Base-by-base conservation (phyloP, 2,888 invertebrate species). In the Hypomecis atomaria region DNA sequence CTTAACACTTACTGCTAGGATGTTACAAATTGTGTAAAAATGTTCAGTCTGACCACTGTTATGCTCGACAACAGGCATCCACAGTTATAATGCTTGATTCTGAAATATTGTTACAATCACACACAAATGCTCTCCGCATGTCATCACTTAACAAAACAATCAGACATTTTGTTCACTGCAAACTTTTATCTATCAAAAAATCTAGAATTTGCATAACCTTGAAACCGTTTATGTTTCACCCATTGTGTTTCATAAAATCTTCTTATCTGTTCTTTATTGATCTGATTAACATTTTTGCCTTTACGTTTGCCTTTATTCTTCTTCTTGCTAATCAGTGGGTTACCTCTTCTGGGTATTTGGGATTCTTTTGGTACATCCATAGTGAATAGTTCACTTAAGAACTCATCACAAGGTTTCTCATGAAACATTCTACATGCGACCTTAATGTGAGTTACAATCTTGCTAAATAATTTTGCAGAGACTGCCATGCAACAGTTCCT, bases 401-500 rank as follows among this genome's bases (percentile, higher is more conserved):
- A 82, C 40, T 68, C 63, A 10, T 70, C 58, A 0, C 66, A 48
- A 7, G 62, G 64, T 0, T 73, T 62, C 13, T 73, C 72, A 6
- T 76, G 71, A 68, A 76, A 84, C 52, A 71, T 67, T 38, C 66
- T 71, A 0, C 78, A 75, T 6, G 78, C 82, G 47, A 74, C 71
- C 56, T 72, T 65, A 34, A 86, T 70, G 52, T 78, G 71, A 0
- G 52, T 9, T 1, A 71, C 42, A 7, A 85, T 70, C 60, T 61
- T 77, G 0, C 45, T 50, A 0, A 72, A 71, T 11, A 86, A 44
- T 50, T 71, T 80, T 0, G 70, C 66, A 45, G 61, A 75, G 0
- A 93, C 81, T 6, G 74, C 76, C 2, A 68, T 67, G 0, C 92
- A 81, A 47, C 93, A 78, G 74, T 95, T 95, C 58, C 90, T 87